These are phyloP conservation scores for Garrulus glandarius DNA, from an alignment of 2,797 vertebrate species.

Conservation along the genomic window DNA sequence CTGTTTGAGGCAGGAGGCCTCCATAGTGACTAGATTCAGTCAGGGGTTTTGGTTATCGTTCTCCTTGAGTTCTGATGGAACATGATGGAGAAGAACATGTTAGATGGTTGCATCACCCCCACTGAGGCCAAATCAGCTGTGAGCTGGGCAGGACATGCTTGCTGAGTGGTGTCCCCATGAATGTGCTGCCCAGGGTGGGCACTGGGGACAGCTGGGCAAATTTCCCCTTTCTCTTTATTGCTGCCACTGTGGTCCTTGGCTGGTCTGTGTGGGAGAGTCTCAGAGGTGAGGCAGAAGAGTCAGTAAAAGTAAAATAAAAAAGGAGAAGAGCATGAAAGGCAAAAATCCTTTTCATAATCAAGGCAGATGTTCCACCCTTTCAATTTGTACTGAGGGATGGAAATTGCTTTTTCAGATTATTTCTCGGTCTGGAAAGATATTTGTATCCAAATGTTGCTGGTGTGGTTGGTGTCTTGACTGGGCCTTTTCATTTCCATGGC, in stretches of 20 bases:
- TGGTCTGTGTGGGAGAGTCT: constrained; percentile 9
- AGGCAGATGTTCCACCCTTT: not conserved
- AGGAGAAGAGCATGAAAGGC: not conserved
- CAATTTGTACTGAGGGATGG: not conserved
- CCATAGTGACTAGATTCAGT: not conserved
- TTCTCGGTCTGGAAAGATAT: not conserved
- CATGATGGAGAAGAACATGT: rapidly evolving
- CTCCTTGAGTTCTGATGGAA: not conserved
- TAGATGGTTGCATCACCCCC: not conserved
- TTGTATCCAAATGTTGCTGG: not conserved
- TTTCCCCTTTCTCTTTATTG: constrained; percentile 57
- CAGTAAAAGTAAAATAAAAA: not conserved
- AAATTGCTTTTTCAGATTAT: not conserved
- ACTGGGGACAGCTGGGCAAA: constrained; percentile 30
- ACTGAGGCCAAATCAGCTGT: not conserved
- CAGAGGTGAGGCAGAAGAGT: not conserved
- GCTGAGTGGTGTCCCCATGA: not conserved
- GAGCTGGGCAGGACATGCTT: not conserved
- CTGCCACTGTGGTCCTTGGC: not conserved
- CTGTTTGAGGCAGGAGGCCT: not conserved
- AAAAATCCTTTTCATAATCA: not conserved
- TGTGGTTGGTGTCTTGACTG: not conserved
- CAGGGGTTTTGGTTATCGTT: not conserved
- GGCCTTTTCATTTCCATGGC: not conserved
- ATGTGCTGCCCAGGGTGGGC: not conserved